Conservation (phyloP, 2,888 invertebrate genomes). For the Callyntrura guangdongensis region DNA sequence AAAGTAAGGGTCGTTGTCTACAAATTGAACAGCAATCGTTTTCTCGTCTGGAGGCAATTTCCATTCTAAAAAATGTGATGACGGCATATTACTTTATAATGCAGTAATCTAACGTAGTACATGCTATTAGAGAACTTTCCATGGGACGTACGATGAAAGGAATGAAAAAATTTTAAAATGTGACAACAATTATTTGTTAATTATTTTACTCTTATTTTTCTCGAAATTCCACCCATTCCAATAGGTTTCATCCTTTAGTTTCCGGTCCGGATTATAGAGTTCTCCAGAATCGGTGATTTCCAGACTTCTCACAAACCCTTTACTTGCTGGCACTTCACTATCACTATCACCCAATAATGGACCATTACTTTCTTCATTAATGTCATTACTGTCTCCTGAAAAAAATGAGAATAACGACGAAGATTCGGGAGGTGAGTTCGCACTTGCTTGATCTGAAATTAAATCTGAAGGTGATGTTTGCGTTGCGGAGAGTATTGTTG, state of each 20-base stretch:
- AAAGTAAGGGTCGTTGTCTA: slow-evolving; percentile 74
- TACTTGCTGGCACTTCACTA: not conserved
- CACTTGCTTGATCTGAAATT: not conserved
- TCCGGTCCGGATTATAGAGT: slow-evolving; percentile 23
- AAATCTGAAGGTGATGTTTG: slow-evolving; percentile 1
- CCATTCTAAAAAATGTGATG: not conserved
- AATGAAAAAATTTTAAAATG: too few relatives aligned
- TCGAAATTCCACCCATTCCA: slow-evolving; percentile 75
- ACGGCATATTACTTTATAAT: too few relatives aligned
- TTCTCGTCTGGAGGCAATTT: slow-evolving; percentile 71
- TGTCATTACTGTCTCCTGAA: not conserved
- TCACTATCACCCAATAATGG: not conserved
- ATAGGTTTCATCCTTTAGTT: slow-evolving; percentile 32
- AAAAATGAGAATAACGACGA: not conserved
- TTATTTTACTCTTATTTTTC: slow-evolving; percentile 51
- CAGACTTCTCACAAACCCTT: slow-evolving; percentile 41
- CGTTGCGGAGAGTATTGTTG: not conserved
- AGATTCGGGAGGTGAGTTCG: not conserved
- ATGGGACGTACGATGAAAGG: too few relatives aligned
- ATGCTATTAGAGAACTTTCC: too few relatives aligned
- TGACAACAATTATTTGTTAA: not conserved
- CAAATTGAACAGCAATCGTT: slow-evolving; percentile 72
- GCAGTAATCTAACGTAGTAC: too few relatives aligned
- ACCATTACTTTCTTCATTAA: not conserved
- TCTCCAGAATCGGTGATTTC: slow-evolving; percentile 36